Evolutionary conservation across 23 tunicate genomes (phyloP), one percentile per base, ranked within the genome.

Genomic region (Styela clava): DNA sequence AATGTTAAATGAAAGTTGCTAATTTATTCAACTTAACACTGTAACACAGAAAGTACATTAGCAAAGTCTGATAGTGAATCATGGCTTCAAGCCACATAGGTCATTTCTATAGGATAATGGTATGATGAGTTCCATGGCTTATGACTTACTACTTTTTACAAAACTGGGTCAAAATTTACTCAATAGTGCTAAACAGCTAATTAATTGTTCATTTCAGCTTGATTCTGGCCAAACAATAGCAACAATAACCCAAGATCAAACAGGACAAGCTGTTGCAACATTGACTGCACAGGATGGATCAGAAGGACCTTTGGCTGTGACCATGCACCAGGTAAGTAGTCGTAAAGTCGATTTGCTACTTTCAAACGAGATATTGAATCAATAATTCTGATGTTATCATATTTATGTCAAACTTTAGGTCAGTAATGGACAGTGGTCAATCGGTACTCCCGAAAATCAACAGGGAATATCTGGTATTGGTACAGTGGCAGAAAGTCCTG

Each of bases 141-240:
- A n/a, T n/a, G n/a, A n/a, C n/a, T n/a, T n/a, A n/a, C n/a, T n/a
- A n/a, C n/a, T n/a, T n/a, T n/a, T n/a, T n/a, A n/a, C n/a, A n/a
- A n/a, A n/a, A n/a, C n/a, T n/a, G n/a, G n/a, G n/a, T n/a, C n/a
- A n/a, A n/a, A n/a, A n/a, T n/a, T n/a, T n/a, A n/a, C n/a, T n/a
- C n/a, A n/a, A n/a, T n/a, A n/a, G n/a, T n/a, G n/a, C n/a, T n/a
- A n/a, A n/a, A n/a, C n/a, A n/a, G n/a, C n/a, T n/a, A n/a, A n/a
- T n/a, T n/a, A n/a, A n/a, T n/a, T n/a, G n/a, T n/a, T n/a, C n/a
- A 12, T 83, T 73, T 36, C 3, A 89, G 90, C 64, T 86, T 74
- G 97, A 91, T 34, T 91, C 97, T 62, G 97, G 97, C 16, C 90
- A 91, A 52, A 91, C 97, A 1, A 86, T 91, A 12, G 97, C 97